Percentiles rank a stretch among this genome's conserved stretches.
These are phyloP conservation scores for Epiperipatus broadwayi DNA, from an alignment of 2,888 invertebrate species.

Conservation along the genomic window DNA sequence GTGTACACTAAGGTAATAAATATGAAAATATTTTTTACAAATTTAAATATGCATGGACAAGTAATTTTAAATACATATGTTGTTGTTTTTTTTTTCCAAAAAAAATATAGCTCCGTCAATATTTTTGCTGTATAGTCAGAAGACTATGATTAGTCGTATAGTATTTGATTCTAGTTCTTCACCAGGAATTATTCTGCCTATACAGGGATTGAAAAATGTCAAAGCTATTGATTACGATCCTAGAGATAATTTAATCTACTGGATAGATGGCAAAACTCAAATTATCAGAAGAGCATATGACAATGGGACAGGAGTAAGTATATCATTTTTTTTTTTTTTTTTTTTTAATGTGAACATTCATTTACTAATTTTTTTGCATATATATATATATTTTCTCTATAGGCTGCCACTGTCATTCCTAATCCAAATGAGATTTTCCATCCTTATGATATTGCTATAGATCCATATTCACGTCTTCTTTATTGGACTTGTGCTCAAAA, in stretches of 20 bases:
- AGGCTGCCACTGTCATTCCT: conserved; percentile 16
- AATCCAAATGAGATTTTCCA: conserved; percentile 27
- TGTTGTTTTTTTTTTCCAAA: no score
- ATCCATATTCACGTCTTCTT: conserved; percentile 57
- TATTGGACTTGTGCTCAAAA: conserved; percentile 71
- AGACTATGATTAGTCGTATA: conserved; percentile 59
- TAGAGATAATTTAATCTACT: conserved; percentile 44
- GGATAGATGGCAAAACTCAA: conserved; percentile 59
- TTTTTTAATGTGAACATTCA: neutral
- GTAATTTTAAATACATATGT: no score
- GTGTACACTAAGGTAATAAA: no score
- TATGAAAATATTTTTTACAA: no score
- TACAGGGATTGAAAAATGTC: conserved; percentile 55
- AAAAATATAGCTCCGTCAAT: conserved; percentile 69
- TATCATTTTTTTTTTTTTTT: neutral
- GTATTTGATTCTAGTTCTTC: conserved; percentile 39
- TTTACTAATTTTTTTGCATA: neutral
- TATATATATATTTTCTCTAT: conserved; percentile 16
- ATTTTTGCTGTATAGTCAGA: conserved; percentile 67
- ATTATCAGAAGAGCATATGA: conserved; percentile 48
- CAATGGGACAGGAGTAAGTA: conserved; percentile 35
- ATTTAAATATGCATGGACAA: no score
- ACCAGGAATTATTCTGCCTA: conserved; percentile 57
- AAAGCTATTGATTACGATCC: conserved; percentile 74
- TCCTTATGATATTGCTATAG: conserved; percentile 66